Conservation (phyloP, 2,113 vertebrate species). For the Thinocorus orbignyianus region DNA sequence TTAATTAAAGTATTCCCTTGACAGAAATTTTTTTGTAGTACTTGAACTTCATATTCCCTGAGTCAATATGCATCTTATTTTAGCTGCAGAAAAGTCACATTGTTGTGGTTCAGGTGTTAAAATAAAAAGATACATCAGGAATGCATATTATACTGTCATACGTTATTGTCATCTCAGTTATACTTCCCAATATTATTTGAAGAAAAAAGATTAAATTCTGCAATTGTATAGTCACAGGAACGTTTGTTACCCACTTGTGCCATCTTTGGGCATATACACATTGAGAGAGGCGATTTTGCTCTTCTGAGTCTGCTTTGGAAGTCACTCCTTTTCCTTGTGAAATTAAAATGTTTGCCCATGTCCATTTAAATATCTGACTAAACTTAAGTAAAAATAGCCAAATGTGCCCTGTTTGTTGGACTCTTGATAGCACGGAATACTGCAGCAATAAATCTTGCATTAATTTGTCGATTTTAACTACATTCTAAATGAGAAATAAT, state of each 20-base stretch:
- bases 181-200: not conserved
- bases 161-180: not conserved
- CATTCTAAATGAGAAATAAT: constrained; percentile 4
- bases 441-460: not conserved
- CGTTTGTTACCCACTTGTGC: not conserved
- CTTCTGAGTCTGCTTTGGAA: not conserved
- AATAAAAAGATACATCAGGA: not conserved
- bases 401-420: not conserved
- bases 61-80: constrained; percentile 21
- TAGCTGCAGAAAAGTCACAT: not conserved
- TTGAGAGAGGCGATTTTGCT: not conserved
- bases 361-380: not conserved
- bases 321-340: not conserved
- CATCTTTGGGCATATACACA: not conserved
- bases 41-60: not conserved
- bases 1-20: constrained; percentile 4
- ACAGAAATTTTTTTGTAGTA: not conserved
- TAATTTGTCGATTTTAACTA: not conserved
- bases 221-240: not conserved
- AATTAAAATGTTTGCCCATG: not conserved
- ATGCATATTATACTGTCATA: not conserved
- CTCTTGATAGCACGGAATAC: not conserved
- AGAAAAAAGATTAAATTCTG: not conserved
- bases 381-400: not conserved
- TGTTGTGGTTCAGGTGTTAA: not conserved